phyloP scores from a whole-genome alignment of 2,797 vertebrate species.

The Pseudochaenichthys georgianus region DNA sequence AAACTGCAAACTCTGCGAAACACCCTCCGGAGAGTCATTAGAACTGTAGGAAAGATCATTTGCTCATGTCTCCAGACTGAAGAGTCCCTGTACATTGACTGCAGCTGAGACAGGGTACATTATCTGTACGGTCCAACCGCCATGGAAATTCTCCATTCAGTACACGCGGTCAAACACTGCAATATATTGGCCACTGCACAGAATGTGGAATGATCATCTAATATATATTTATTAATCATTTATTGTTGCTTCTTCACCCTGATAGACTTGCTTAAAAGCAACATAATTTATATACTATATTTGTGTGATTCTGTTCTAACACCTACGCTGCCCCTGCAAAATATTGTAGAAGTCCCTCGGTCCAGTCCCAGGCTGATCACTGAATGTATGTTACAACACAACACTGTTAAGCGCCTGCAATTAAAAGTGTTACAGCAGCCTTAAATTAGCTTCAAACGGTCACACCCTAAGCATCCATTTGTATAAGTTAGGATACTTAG shows the following conservation, averaged over 20 bases:
- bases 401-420: slow-evolving; percentile 36
- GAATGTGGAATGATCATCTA: not conserved
- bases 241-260: not conserved
- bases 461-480: slow-evolving; percentile 50
- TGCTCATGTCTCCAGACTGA: not conserved
- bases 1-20: no score
- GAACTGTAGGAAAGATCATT: not conserved
- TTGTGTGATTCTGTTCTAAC: no score
- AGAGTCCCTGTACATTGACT: not conserved
- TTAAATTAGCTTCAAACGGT: slow-evolving; percentile 55
- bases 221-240: not conserved
- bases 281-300: no score
- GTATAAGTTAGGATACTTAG: slow-evolving; percentile 60
- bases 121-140: not conserved
- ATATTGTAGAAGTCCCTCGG: not conserved
- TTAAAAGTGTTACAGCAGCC: slow-evolving; percentile 42
- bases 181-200: not conserved
- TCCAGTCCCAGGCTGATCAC: not conserved
- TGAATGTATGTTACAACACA: slow-evolving; percentile 23
- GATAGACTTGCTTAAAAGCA: not conserved
- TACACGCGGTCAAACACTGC: not conserved
- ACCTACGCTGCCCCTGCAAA: not conserved
- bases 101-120: not conserved
- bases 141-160: slow-evolving; percentile 3
- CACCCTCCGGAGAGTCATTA: not conserved